A percentile compares a stretch with the other conserved stretches of the same genome.
These are phyloP conservation scores for Enteromius radiatus DNA, from an alignment of 2,797 vertebrate species.

Conservation along the genomic window DNA sequence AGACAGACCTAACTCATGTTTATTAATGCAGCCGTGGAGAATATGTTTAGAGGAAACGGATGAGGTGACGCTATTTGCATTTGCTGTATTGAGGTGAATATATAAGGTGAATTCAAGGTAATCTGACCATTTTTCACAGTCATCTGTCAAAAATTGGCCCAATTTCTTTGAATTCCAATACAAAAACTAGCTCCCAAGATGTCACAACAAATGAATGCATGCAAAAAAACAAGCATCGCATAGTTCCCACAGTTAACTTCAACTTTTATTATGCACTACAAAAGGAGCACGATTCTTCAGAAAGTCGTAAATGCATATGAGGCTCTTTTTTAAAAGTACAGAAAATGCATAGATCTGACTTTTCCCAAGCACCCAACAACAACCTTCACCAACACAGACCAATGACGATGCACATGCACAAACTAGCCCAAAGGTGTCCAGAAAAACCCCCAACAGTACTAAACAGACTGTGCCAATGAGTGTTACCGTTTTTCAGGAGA, in stretches of 20 bases:
- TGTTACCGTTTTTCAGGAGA: constrained; percentile 55
- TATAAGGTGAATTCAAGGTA: not conserved
- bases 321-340: not conserved
- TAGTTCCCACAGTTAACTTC: not conserved
- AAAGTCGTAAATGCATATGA: not conserved
- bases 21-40: not conserved
- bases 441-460: not conserved
- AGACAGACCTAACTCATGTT: constrained; percentile 37
- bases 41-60: not conserved
- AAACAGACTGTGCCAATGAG: constrained; percentile 10
- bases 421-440: constrained; percentile 1
- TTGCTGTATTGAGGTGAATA: not conserved
- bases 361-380: constrained; percentile 17
- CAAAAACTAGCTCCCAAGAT: not conserved
- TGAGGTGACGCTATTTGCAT: not conserved
- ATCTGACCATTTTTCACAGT: not conserved
- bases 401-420: not conserved
- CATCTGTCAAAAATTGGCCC: not conserved
- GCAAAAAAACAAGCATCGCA: not conserved
- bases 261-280: constrained; percentile 10
- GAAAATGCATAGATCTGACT: not conserved
- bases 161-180: constrained; percentile 1
- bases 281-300: not conserved
- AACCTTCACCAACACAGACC: constrained; percentile 35
- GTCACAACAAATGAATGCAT: constrained; percentile 5